Conservation (phyloP, 1,140 invertebrate genomes). For the Hycleus cichorii region DNA sequence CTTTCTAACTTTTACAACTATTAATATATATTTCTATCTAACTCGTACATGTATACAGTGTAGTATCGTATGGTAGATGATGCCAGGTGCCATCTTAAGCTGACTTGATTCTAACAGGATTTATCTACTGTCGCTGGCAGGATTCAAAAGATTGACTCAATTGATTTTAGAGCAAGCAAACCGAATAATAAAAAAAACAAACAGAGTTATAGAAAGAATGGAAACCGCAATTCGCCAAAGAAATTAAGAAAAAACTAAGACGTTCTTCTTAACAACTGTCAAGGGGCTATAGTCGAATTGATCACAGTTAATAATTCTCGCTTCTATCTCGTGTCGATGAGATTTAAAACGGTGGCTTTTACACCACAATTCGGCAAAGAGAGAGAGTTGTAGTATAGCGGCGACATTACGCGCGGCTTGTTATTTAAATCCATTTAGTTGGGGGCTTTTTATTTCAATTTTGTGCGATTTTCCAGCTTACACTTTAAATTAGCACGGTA, state of each 20-base stretch:
- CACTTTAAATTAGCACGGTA: slow-evolving; percentile 33
- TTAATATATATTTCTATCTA: slow-evolving; percentile 1
- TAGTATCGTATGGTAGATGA: slow-evolving; percentile 24
- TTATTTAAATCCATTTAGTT: slow-evolving; percentile 26
- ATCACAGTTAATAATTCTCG: slow-evolving; percentile 24
- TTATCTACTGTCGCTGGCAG: slow-evolving; percentile 29
- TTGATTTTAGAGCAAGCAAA: slow-evolving; percentile 25
- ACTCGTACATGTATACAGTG: slow-evolving; percentile 10
- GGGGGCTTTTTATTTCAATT: slow-evolving; percentile 37
- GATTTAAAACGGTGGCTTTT: slow-evolving; percentile 23
- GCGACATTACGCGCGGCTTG: slow-evolving; percentile 24
- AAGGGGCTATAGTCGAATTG: slow-evolving; percentile 14
- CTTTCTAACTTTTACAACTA: slow-evolving; percentile 3
- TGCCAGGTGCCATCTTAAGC: slow-evolving; percentile 30
- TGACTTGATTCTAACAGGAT: slow-evolving; percentile 26
- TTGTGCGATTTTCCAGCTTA: slow-evolving; percentile 34
- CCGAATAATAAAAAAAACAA: not conserved
- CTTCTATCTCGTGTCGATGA: slow-evolving; percentile 4
- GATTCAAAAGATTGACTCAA: slow-evolving; percentile 22
- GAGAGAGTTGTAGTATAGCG: no score
- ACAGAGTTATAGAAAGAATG: slow-evolving; percentile 4
- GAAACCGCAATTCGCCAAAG: not conserved
- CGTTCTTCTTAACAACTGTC: slow-evolving; percentile 10
- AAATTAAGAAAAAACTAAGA: slow-evolving; percentile 7
- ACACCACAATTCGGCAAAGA: not conserved